Evolutionary conservation across 2,888 invertebrate genomes (phyloP), one percentile per base, ranked within the genome.

Genomic region (Meganola albula): DNA sequence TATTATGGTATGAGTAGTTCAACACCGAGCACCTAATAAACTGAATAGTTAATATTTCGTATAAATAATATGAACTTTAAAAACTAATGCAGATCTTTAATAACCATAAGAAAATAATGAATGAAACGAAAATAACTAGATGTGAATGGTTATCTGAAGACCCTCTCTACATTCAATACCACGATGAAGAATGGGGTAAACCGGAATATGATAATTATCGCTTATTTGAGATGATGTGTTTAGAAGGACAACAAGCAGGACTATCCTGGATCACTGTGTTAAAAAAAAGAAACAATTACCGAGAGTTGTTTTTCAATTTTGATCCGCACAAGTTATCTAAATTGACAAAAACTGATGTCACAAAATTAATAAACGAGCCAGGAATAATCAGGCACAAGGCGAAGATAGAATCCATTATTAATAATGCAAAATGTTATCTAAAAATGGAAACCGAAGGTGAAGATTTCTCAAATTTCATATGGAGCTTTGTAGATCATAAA

Each of bases 241-340:
- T 84, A 41, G 83, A 83, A 69, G 82, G 83, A 2, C 83, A 83
- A 55, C 83, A 84, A 62, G 82, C 83, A 14, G 83, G 83, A 1
- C 52, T 84, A 4, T 78, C 83, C 4, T 84, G 83, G 83, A 42
- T 79, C 36, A 82, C 79, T 30, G 65, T 84, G 37, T 47, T 83
- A 18, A 82, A 78, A 44, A 84, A 80, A 58, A 67, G 83, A 48
- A 58, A 73, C 2, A 58, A 59, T 28, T 84, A 83, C 33, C 57
- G 64, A 26, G 55, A 58, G 36, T 22, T 50, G 10, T 84, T 82
- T 43, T 48, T 48, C 37, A 52, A 71, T 14, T 84, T 84, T 51
- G 46, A 74, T 44, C 78, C 83, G 4, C 24, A 58, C 16, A 53
- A 66, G 58, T 59, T 83, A 37, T 41, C 50, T 12, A 49, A 57